Base-by-base conservation (phyloP, 2,797 vertebrate species). In the Rhadinocentrus ornatus region DNA sequence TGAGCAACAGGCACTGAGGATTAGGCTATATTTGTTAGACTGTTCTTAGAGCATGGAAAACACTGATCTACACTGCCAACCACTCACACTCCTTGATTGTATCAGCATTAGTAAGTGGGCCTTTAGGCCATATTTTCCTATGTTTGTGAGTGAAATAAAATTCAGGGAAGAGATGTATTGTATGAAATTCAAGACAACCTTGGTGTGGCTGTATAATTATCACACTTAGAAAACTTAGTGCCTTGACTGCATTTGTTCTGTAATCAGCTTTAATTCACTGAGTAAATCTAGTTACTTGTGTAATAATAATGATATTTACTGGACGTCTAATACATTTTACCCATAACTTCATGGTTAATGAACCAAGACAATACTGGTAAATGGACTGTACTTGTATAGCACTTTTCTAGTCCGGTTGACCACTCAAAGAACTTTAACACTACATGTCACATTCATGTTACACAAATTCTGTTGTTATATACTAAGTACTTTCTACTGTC, bases 11-110 rank as follows among this genome's bases (percentile, higher is more conserved):
- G 31, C 77, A 34, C 56, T 41, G 54, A 85, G 75, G 73, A 81
- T 88, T 62, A 69, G 41, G 46, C 77, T 86, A 73, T 84, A 84
- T 89, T 87, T 86, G 80, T 86, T 77, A 41, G 74, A 64, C 69
- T 78, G 60, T 34, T 68, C 62, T 73, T 68, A 20, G 60, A 59
- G 69, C 63, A 70, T 80, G 76, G 73, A 85, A 89, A 86, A 77
- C 69, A 70, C 81, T 81, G 71, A 77, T 73, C 39, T 62, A 31
- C 66, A 27, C 66, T 60, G 61, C 71, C 63, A 67, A 52, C 73
- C 70, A 52, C 22, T 75, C 55, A 11, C 71, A 67, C 39, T 52
- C 59, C 59, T 64, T 62, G 57, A 71, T 75, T 29, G 20, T 64
- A 65, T 82, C 73, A 20, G 29, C 66, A 60, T 82, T 66, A 55